Evolutionary conservation across 1,140 invertebrate species (phyloP).

Genomic region (Lysiphlebus fabarum): DNA sequence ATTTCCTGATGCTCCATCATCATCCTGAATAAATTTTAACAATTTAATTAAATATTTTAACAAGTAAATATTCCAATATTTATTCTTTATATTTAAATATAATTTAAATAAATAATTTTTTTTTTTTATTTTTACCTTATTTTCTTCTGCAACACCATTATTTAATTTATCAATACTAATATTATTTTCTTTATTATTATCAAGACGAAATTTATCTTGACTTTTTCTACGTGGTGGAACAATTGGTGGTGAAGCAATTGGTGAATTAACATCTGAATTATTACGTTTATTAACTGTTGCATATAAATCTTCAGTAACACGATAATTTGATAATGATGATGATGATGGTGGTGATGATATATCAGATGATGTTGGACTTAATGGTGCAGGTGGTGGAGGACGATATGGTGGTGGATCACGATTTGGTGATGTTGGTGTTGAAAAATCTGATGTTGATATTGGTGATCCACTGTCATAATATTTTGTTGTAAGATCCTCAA

Average conservation of each 20-base stretch:
- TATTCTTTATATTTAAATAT: not conserved
- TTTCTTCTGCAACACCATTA: conserved; percentile 33
- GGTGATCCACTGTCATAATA: conserved; percentile 31
- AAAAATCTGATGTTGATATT: conserved; percentile 36
- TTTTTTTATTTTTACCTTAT: conserved; percentile 44
- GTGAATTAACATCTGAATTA: conserved; percentile 8
- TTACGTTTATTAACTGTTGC: conserved; percentile 16
- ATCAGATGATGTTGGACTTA: conserved; percentile 36
- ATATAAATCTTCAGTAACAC: conserved; percentile 18
- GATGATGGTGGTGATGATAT: conserved; percentile 21
- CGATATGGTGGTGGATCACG: conserved; percentile 65
- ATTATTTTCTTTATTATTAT: conserved; percentile 55
- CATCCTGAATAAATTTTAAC: conserved; percentile 41
- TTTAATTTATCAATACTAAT: conserved; percentile 36
- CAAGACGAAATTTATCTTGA: conserved; percentile 53
- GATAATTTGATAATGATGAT: conserved; percentile 11
- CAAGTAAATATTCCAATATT: not conserved
- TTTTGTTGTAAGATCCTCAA: conserved; percentile 40
- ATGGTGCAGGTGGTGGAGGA: conserved; percentile 61
- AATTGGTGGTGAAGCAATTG: conserved; percentile 47
- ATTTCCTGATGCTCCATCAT: conserved; percentile 38
- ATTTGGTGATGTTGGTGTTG: conserved; percentile 43
- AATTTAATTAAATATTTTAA: conserved; percentile 18
- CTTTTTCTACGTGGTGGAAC: conserved; percentile 60
- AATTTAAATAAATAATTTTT: conserved; percentile 6